These are phyloP conservation scores for Anseranas semipalmata DNA, from an alignment of 2,113 vertebrate species.

Conservation along the genomic window DNA sequence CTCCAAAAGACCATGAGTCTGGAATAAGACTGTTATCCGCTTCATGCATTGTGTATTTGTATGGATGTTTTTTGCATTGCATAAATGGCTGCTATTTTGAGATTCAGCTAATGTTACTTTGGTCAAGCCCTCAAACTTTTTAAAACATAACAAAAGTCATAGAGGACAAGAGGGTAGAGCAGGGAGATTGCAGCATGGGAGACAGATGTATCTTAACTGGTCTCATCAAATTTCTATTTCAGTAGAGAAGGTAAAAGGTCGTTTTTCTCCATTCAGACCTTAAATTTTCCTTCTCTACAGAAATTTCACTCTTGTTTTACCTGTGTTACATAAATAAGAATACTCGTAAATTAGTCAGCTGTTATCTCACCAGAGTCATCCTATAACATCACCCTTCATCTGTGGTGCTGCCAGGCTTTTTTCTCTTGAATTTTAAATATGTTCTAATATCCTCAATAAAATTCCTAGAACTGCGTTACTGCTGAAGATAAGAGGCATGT, in stretches of 20 bases:
- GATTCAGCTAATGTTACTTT: neutral
- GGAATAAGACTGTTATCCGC: neutral
- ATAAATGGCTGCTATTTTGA: neutral
- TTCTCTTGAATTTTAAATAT: slow-evolving; percentile 3
- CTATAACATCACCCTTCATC: slow-evolving; percentile 2
- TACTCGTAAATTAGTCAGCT: neutral
- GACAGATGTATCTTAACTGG: neutral
- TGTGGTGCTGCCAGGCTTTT: neutral
- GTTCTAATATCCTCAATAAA: neutral
- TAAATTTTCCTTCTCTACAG: neutral
- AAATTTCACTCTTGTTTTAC: neutral
- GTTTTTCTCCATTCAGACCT: neutral
- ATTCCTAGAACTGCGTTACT: slow-evolving; percentile 3
- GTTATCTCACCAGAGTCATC: slow-evolving; percentile 4
- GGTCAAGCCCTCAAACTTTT: neutral
- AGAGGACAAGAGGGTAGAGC: neutral
- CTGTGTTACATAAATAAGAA: neutral
- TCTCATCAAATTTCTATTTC: neutral
- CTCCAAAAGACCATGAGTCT: neutral
- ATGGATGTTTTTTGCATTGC: neutral
- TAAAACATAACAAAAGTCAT: neutral
- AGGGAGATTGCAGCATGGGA: neutral
- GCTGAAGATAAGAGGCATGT: neutral
- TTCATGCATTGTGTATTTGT: neutral
- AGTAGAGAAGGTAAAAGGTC: neutral